Evolutionary conservation across 2,797 vertebrate genomes (phyloP), one percentile per base, ranked within the genome.

Genomic region (Gymnodraco acuticeps): DNA sequence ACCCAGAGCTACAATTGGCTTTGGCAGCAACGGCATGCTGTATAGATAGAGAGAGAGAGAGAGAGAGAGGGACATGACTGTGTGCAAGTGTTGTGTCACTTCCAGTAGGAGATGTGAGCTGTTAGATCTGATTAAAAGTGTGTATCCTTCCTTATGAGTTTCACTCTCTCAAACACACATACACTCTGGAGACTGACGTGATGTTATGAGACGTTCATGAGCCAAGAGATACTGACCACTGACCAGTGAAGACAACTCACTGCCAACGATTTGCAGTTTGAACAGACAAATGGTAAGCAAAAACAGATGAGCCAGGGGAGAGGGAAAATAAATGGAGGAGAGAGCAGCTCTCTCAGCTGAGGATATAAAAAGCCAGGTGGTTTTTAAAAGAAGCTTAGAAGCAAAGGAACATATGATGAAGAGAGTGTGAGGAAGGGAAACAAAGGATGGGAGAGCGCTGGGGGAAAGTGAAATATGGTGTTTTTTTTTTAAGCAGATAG

Each of bases 111-210:
- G 81, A 70, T 86, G 85, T 80, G 54, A 73, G 81, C 73, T 85
- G 85, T 80, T 89, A 82, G 69, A 87, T 89, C 83, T 84, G 87
- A 91, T 91, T 91, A 88, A 80, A 87, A 82, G 81, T 78, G 71
- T 76, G 79, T 75, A 58, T 77, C 42, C 56, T 78, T 66, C 52
- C 66, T 56, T 43, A 64, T 19, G 75, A 83, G 78, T 83, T 79
- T 84, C 51, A 45, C 76, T 42, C 76, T 81, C 69, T 33, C 50
- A 20, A 19, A 62, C 66, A 69, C 64, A 69, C 64, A 70, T 17
- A 62, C 13, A 46, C 75, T 23, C 60, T 3, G 45, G 58, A 77
- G 73, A 77, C 46, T 77, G 85, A 89, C 64, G 66, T 84, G 68
- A 89, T 87, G 83, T 74, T 75, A 64, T 53, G 74, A 80, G 82